These are phyloP conservation scores for Watsonalla cultraria DNA, from an alignment of 2,888 invertebrate genomes.

Conservation along the genomic window DNA sequence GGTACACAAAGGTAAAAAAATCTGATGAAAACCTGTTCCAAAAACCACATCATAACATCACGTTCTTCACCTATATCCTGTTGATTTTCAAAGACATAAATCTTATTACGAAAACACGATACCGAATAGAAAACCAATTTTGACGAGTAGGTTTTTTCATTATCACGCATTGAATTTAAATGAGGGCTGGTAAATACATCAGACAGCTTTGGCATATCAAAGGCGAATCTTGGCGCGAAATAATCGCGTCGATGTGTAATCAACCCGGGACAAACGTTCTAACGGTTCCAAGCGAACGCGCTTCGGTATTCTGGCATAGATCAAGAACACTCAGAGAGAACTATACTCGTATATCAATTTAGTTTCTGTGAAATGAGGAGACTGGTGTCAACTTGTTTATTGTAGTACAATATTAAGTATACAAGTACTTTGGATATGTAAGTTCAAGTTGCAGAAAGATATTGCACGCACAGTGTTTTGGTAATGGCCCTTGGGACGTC, in stretches of 20 bases:
- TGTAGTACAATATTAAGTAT: too few species aligned
- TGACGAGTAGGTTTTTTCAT: slow-evolving; percentile 17
- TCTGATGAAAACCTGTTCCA: too few species aligned
- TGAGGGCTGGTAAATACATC: slow-evolving; percentile 21
- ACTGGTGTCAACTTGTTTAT: too few species aligned
- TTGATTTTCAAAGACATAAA: background rate
- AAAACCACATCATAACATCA: background rate
- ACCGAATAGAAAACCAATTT: slow-evolving; percentile 15
- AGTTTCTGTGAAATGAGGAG: too few species aligned
- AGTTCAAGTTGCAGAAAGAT: too few species aligned
- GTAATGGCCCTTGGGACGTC: too few species aligned
- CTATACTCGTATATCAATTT: too few species aligned
- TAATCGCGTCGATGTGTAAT: slow-evolving; percentile 22
- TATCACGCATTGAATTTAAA: slow-evolving; percentile 29
- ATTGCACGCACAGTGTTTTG: too few species aligned
- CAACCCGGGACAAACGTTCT: slow-evolving; percentile 13
- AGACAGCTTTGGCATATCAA: slow-evolving; percentile 27
- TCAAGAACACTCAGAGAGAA: background rate
- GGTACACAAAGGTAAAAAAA: too few species aligned
- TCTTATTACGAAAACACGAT: background rate
- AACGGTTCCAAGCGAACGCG: slow-evolving; percentile 6
- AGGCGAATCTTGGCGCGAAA: slow-evolving; percentile 20
- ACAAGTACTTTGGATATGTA: too few species aligned
- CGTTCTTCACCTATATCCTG: background rate
- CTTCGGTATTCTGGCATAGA: background rate